Base-by-base conservation (phyloP, 2,888 invertebrate species). In the Magallana nippona region DNA sequence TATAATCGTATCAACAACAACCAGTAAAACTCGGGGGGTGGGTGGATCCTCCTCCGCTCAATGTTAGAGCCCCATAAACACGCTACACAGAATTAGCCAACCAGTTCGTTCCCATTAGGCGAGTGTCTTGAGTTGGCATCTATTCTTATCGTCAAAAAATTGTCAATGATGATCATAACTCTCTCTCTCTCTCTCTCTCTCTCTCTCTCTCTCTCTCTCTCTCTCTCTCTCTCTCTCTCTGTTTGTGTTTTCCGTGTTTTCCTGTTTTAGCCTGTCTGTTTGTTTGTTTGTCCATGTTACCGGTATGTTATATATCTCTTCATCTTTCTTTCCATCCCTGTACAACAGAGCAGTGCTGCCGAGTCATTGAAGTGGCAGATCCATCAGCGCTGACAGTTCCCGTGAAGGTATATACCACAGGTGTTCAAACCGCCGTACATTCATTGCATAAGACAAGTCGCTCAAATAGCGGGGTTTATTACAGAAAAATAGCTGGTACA, bases 181-280 rank as follows among this genome's bases (percentile, higher is more conserved):
- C 32, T 44, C 32, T 44, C 3, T 44, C 44, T 2, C 44, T 44
- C 44, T 81, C 81, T 81, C 81, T 83, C 79, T 84, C 79, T 82
- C 78, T 82, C 80, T 80, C 82, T 83, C 85, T 83, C 77, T 80
- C 80, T 85, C 80, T 83, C 85, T 83, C 80, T 83, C 83, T 85
- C 83, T 83, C 83, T 85, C 83, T 83, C 85, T 83, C 82, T 82
- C 85, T 85, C 85, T 85, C 82, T 44, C 44, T 44, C 44, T 82
- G 82, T 85, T 83, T 85, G 80, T 84, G 27, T 82, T 85, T 71
- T 71, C 77, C 71, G 78, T 85, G 78, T 71, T 32, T 81, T n/a
- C 60, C 78, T 71, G 57, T 63, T 55, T 71, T 5, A 44, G 44
- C 5, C 44, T 44, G 44, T 44, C 44, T 44, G 44, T 5, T 44